Base-by-base conservation (phyloP, 1,140 invertebrate species). In the honey bee (Apis mellifera) region DNA sequence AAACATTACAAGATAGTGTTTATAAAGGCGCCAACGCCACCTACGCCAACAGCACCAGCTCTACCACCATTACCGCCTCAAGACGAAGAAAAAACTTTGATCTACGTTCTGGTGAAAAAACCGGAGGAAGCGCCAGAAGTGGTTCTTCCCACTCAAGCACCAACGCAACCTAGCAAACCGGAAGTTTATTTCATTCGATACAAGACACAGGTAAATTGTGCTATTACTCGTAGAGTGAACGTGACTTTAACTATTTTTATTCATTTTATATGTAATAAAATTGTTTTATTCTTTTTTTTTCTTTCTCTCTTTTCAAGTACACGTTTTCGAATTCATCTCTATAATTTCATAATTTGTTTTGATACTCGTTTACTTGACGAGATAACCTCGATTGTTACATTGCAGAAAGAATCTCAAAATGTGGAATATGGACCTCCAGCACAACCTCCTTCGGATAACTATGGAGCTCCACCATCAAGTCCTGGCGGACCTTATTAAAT, bases 1-100 rank as follows among this genome's bases (percentile, higher is more conserved):
- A 98, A 98, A 90, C 97, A 98, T 90, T 98, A 98, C 95, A 97
- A 97, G 92, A 98, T 98, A 86, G 97, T 98, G 59, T 98, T 98
- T 95, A 98, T 98, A 91, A 97, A 97, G 93, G 97, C 97, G 1
- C 97, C 97, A 65, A 97, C 96, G 5, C 96, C 97, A 77, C 97
- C 97, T 4, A 96, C 97, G 15, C 96, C 96, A 17, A 97, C 96
- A 8, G 96, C 96, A 0, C 97, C 97, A 13, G 94, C 96, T 26
- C 95, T 97, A 83, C 97, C 97, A 9, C 92, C 94, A 9, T 91
- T 97, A 66, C 96, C 97, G 86, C 96, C 96, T 32, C 96, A 96
- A 89, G 96, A 97, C 86, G 97, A 98, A 93, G 96, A 98, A 93
- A 98, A 98, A 94, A 98, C 97, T 17, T 95, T 98, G 75, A 97